Base-by-base conservation (phyloP, 2,888 invertebrate genomes). In the Aphrophora alni region DNA sequence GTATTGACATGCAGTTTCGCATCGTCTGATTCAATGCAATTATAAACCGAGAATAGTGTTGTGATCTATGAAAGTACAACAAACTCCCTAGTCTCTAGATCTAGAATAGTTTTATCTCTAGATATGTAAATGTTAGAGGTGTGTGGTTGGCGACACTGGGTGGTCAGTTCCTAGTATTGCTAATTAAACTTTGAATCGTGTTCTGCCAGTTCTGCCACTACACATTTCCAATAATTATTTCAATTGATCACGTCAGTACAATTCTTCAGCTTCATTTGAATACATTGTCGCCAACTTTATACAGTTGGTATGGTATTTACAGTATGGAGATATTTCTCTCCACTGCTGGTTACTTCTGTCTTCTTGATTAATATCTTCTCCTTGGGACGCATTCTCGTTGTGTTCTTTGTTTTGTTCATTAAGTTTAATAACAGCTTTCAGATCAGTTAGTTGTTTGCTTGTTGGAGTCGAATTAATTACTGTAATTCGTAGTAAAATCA, bases 171-270 rank as follows among this genome's bases (percentile, higher is more conserved):
- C 21, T 21, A 59, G 59, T 59, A 59, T 21, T 59, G 59, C 59
- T 59, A 59, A 59, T 59, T 59, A 59, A 59, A 59, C 59, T 59
- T 59, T 21, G 59, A 59, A n/a, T 59, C 59, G 59, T 59, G 59
- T 59, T 21, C 59, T 59, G 59, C 59, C 59, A 59, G 59, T 59
- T 21, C 59, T 59, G 59, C 59, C 59, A 59, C 59, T 59, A 59
- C 59, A 59, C 59, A 59, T 59, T 59, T 71, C 38, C 71, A 51
- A 78, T 78, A 78, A 78, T 78, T 78, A 78, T 78, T 79, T 79
- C 78, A 79, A 79, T 79, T 79, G 78, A 73, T 79, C 78, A 79
- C 78, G 78, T 59, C 59, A 59, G 59, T 59, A 10, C 59, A 59
- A 59, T 59, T 21, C 59, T 59, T 59, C 59, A 59, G 59, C 59